A percentile compares a stretch with the other conserved stretches of the same genome.
Evolutionary conservation across 2,888 invertebrate species (phyloP).

Genomic region (Trissonchulus sp.): DNA sequence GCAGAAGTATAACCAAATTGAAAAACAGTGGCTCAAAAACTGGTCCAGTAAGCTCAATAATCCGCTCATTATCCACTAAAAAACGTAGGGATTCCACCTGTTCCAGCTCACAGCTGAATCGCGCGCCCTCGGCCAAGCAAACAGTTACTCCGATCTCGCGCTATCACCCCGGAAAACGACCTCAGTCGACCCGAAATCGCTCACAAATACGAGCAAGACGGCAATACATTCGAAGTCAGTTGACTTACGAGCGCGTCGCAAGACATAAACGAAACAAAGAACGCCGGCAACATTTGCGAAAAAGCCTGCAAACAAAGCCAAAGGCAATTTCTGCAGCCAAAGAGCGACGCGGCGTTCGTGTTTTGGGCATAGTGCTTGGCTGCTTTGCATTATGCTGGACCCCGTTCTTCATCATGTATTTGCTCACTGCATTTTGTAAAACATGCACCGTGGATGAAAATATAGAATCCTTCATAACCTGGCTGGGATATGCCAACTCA

Average conservation of each 20-base stretch:
- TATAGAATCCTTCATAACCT: conserved; percentile 51
- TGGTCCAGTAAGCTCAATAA: background rate
- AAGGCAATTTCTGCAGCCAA: conserved; percentile 51
- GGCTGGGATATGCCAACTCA: conserved; percentile 49
- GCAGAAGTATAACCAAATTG: background rate
- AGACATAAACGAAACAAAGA: conserved; percentile 42
- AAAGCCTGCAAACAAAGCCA: conserved; percentile 34
- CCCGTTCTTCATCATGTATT: conserved; percentile 51
- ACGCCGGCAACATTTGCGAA: conserved; percentile 28
- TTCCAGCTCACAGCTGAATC: background rate
- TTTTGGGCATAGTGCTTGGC: conserved; percentile 51
- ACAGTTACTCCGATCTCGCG: too few relatives aligned
- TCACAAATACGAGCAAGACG: background rate
- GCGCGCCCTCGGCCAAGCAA: background rate
- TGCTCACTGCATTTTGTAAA: conserved; percentile 48
- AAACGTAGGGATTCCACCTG: background rate
- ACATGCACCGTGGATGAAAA: conserved; percentile 45
- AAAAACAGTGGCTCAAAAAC: too few relatives aligned
- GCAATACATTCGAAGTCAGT: background rate
- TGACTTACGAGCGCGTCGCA: conserved; percentile 25
- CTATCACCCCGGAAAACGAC: background rate
- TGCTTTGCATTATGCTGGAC: conserved; percentile 52
- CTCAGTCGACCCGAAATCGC: background rate
- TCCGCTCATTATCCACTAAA: background rate
- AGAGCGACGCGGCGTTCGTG: conserved; percentile 44